Base-by-base conservation (phyloP, 2,113 vertebrate genomes). In the Phocoena sinus region DNA sequence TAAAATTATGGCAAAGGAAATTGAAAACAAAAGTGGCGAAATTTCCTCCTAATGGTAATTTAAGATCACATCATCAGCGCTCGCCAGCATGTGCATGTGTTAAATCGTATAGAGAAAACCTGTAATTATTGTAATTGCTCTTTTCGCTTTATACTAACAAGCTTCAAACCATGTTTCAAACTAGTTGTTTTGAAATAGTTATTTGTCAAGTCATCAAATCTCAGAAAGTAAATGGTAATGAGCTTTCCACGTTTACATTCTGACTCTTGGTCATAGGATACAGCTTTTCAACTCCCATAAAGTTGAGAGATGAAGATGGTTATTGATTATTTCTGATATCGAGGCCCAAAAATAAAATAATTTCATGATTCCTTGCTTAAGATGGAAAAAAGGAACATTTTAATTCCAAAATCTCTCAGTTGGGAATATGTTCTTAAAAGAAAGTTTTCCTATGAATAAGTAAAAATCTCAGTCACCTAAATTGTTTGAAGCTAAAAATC, bases 121-220 rank as follows among this genome's bases (percentile, higher is more conserved):
- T 98, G 4, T 98, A 98, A 98, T 98, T 99, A 98, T 97, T 98
- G 97, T 98, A 98, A 98, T 98, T 98, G 98, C 98, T 98, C 98
- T 98, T 98, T 98, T 98, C 98, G 98, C 98, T 97, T 98, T 96
- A 98, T 97, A 98, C 98, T 98, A 97, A 97, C 98, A 97, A 98
- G 98, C 98, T 89, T 97, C 98, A 90, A 96, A 97, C 98, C 98
- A 77, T 96, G 97, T 98, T 97, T 97, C 96, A 76, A 98, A 97
- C 97, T 96, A 94, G 97, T 98, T 98, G 98, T 98, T 98, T 98
- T 98, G 98, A 95, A 98, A 98, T 98, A 98, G 98, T 98, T 98
- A 98, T 98, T 98, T 98, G 98, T 98, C 97, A 98, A 98, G 97
- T 98, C 97, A 98, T 98, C 98, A 98, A 73, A 98, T 98, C 96